Evolutionary conservation across 2,113 vertebrate species (phyloP).

Genomic region (Leptodactylus fuscus): DNA sequence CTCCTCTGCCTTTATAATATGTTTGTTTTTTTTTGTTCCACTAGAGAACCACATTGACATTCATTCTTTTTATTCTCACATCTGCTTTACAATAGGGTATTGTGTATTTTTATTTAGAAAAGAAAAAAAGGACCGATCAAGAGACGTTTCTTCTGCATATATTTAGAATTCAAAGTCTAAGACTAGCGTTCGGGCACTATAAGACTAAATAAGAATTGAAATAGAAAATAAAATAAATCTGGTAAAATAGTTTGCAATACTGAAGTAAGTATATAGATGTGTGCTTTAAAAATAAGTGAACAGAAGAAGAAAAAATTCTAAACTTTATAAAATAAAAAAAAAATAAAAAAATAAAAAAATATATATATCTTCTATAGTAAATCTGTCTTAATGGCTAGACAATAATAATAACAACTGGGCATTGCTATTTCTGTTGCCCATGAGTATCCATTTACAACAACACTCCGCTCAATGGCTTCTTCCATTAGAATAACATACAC

Average conservation of each 20-base stretch:
- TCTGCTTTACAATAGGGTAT: conserved; percentile 31
- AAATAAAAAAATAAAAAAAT: too few relatives aligned
- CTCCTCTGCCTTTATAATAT: conserved; percentile 22
- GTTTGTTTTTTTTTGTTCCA: background rate
- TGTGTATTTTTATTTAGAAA: conserved; percentile 36
- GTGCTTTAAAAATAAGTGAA: too few relatives aligned
- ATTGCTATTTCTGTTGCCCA: too few relatives aligned
- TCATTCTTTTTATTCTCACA: conserved; percentile 6
- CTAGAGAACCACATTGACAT: conserved; percentile 18
- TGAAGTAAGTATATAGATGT: background rate
- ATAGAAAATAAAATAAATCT: background rate
- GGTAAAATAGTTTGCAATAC: background rate
- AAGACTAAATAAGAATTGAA: conserved; percentile 4
- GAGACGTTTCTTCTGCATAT: background rate
- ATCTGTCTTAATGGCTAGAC: too few relatives aligned
- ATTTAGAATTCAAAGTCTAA: background rate
- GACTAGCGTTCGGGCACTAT: background rate
- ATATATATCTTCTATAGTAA: too few relatives aligned
- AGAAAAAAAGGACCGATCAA: background rate
- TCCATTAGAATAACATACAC: too few relatives aligned
- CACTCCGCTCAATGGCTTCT: too few relatives aligned
- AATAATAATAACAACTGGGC: too few relatives aligned
- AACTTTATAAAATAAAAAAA: background rate
- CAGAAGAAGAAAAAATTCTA: background rate
- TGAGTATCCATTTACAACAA: too few relatives aligned